Evolutionary conservation across 2,113 vertebrate species (phyloP), one percentile per base, ranked within the genome.

Genomic region (Ammodytes marinus): DNA sequence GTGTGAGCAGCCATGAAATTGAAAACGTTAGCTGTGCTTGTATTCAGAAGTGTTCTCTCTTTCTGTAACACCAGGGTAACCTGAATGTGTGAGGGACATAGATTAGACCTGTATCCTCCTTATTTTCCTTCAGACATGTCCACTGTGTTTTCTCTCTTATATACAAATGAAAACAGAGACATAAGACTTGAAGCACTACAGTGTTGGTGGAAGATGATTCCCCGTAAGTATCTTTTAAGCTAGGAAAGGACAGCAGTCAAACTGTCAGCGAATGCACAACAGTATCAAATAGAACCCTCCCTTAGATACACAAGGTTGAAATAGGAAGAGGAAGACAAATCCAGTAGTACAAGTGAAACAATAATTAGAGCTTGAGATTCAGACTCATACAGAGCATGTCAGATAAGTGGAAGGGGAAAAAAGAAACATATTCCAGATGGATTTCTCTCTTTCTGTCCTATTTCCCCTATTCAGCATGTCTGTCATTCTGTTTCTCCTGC

Each of bases 401-500:
- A 17, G 45, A 46, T 37, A 72, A 53, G 47, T 11, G 7, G n/a
- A 63, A 35, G 47, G 54, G 11, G 49, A 64, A 72, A 39, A 71
- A 4, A 67, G 12, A 47, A 69, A 72, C 27, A 27, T 27, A 27
- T 59, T 60, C 64, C 64, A 49, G 11, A 73, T 60, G 57, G 43
- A 68, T 43, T 42, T 61, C 27, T 53, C 46, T 53, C 15, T 45
- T 64, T 78, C 17, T 42, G 12, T 54, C 13, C 14, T 3, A 8
- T 79, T 37, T 77, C 74, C 53, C 27, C n/a, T 19, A 4, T 74
- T 60, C 52, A 73, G 37, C 45, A 39, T 45, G 6, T 73, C 14
- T 27, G 61, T 43, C 13, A 55, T 53, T 66, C 39, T 80, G 6
- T 42, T 61, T 58, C 10, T 66, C 61, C 52, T 50, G 17, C 6